Conservation (phyloP, 2,888 invertebrate species). For the Phytoseiulus persimilis region DNA sequence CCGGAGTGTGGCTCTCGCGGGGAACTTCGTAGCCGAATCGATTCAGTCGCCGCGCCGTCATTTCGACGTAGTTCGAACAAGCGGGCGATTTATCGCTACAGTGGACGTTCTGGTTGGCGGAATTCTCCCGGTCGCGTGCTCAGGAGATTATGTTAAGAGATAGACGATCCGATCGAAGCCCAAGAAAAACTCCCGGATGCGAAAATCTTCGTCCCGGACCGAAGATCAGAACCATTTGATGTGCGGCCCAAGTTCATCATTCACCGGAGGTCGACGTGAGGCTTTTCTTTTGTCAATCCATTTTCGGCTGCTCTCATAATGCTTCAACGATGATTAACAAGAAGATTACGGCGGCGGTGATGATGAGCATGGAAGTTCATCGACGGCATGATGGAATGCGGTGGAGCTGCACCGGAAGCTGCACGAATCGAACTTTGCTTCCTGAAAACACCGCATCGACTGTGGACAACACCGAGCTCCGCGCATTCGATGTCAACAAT, state of each 20-base stretch:
- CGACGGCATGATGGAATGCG: not conserved
- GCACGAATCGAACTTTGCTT: not conserved
- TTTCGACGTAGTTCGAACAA: not conserved
- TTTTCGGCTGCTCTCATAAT: not conserved
- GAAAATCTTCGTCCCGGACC: constrained; percentile 5
- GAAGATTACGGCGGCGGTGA: not conserved
- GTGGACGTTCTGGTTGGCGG: not conserved
- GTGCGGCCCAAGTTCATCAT: not conserved
- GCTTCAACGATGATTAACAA: not conserved
- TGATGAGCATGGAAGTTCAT: not conserved
- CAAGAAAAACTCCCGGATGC: constrained; percentile 5
- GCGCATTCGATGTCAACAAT: too few species aligned
- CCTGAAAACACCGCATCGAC: too few species aligned
- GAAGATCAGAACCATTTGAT: not conserved
- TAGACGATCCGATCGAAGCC: not conserved
- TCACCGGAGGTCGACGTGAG: not conserved
- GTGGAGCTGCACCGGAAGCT: not conserved
- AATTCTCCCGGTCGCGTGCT: constrained; percentile 35
- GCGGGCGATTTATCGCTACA: not conserved
- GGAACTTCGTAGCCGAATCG: not conserved
- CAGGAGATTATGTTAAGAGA: constrained; percentile 31
- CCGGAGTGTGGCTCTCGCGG: not conserved
- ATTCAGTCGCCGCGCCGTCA: not conserved
- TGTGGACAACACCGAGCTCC: too few species aligned
- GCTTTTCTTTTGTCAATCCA: constrained; percentile 5